phyloP scores from a whole-genome alignment of 2,113 vertebrate species.

The Plectropomus leopardus region DNA sequence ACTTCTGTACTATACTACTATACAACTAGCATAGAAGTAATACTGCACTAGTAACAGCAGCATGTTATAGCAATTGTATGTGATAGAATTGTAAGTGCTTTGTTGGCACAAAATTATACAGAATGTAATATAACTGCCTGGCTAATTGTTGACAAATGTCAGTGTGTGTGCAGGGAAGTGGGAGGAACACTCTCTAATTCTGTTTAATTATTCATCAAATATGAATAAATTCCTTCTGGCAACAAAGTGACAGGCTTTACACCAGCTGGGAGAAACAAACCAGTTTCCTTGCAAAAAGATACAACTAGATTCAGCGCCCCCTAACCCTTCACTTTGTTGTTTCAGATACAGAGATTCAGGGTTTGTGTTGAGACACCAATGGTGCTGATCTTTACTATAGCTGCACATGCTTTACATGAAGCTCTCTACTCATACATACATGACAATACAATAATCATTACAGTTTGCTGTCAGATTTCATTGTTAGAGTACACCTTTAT shows the following conservation, averaged over 20 bases:
- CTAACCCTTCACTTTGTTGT: too few species aligned
- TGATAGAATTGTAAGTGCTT: too few species aligned
- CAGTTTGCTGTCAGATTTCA: too few species aligned
- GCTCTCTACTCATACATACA: background rate
- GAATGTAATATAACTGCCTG: background rate
- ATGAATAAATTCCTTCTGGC: slow-evolving; percentile 32
- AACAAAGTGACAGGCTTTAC: slow-evolving; percentile 26
- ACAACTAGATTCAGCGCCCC: background rate
- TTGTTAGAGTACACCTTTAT: too few species aligned
- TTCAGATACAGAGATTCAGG: background rate
- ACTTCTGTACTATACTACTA: too few species aligned
- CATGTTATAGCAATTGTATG: background rate
- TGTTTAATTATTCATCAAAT: slow-evolving; percentile 48
- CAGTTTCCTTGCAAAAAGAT: background rate
- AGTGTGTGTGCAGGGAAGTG: background rate
- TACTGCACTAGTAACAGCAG: background rate
- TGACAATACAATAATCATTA: background rate
- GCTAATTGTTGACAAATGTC: slow-evolving; percentile 13
- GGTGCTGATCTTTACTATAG: background rate
- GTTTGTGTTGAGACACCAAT: background rate
- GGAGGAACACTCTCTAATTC: background rate
- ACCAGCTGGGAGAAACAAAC: slow-evolving; percentile 35
- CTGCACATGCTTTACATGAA: background rate
- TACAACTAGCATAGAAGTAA: too few species aligned
- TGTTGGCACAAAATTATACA: background rate